Evolutionary conservation across 2,797 vertebrate species (phyloP), one percentile per base, ranked within the genome.

Genomic region (Threskiornis aethiopicus): DNA sequence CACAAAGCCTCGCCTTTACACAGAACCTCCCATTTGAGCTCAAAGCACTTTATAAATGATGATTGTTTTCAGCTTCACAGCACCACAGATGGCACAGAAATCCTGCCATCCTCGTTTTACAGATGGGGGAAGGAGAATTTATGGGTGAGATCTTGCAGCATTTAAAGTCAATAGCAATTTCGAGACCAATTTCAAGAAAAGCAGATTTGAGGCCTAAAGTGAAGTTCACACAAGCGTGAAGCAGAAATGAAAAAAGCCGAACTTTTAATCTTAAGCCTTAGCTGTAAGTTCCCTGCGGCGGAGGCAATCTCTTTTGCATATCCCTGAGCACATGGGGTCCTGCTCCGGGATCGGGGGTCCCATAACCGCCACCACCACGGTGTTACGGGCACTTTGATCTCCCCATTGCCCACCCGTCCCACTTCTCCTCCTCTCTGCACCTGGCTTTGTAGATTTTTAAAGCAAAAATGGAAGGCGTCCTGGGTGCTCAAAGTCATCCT

Each of bases 61-160:
- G 67, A 96, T 91, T 96, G 92, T 96, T 97, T 95, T 93, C 92
- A 89, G 92, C 89, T 94, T 86, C 90, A 55, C 79, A 96, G 92
- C 92, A 92, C 69, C 10, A 28, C 94, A 97, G 84, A 94, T 97
- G 95, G 93, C 89, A 95, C 72, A 90, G 89, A 86, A 93, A 94
- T 88, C 91, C 92, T 96, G 82, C 90, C 93, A 91, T 91, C 94
- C 89, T 89, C 58, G 0, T 94, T 92, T 66, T 96, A 62, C 95
- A 97, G 94, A 96, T 84, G 82, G 95, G 72, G 94, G 86, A 96
- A 70, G 75, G 58, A 93, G 86, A 94, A 95, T 92, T 94, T 94
- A 95, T 94, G 96, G 86, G 78, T 73, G 84, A 92, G 94, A 96
- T 96, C 86, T 87, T 95, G 71, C 92, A 89, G 86, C 90, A 87